Percentiles rank a stretch among this genome's conserved stretches.
Conservation (phyloP, 2,888 invertebrate species). For the Xestia c-nigrum region DNA sequence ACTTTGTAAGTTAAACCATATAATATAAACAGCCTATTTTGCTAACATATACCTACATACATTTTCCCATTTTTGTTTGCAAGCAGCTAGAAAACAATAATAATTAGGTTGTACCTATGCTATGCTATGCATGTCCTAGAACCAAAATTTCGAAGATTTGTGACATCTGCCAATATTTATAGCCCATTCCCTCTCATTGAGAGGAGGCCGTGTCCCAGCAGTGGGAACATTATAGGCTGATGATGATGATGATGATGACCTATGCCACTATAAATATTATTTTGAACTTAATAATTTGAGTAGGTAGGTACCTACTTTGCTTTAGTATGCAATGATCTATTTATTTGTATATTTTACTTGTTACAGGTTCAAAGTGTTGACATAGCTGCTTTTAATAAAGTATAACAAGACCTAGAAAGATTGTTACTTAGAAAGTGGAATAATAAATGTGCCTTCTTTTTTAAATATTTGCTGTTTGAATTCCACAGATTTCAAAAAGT, state of each 20-base stretch:
- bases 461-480: constrained; percentile 28
- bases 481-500: constrained; percentile 19
- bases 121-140: too few species aligned
- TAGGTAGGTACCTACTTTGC: too few species aligned
- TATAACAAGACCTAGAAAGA: constrained; percentile 83
- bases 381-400: constrained; percentile 98
- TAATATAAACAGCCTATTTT: constrained; percentile 1
- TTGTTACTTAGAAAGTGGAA: constrained; percentile 49
- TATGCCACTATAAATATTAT: background rate
- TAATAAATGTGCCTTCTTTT: constrained; percentile 69
- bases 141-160: too few species aligned
- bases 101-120: too few species aligned
- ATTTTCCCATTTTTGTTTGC: background rate
- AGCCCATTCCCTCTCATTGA: too few species aligned
- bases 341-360: constrained; percentile 37
- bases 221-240: too few species aligned
- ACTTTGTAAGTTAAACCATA: constrained; percentile 92
- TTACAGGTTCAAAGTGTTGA: constrained; percentile 96
- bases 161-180: too few species aligned
- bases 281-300: background rate
- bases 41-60: background rate
- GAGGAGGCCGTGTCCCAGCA: too few species aligned
- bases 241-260: too few species aligned
- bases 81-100: background rate
- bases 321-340: background rate